Evolutionary conservation across 2,113 vertebrate genomes (phyloP), one percentile per base, ranked within the genome.

Genomic region (Corythoichthys intestinalis): DNA sequence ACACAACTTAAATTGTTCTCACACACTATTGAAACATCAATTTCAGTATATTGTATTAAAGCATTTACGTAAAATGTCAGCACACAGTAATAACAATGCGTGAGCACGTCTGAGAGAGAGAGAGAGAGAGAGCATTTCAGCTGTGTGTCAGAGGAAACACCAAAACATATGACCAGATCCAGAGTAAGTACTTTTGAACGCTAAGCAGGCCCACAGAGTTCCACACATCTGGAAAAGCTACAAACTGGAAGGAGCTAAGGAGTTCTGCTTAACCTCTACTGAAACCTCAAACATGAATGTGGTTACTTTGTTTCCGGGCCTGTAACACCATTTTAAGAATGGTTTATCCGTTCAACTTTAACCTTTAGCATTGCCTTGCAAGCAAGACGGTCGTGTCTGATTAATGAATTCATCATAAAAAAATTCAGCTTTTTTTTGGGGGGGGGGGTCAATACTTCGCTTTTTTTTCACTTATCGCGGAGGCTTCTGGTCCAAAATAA

Each of bases 161-260:
- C 9, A 17, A 53, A 53, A 58, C 65, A 52, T 6, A 57, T 66
- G 15, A 58, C 52, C 48, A 72, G 39, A 47, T 17, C 13, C 14
- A 14, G 34, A 35, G 13, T 12, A 4, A 15, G 48, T 15, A 8
- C 7, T 38, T 39, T 60, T 38, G 39, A 20, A 60, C 17, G 4
- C 17, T 52, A 52, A n/a, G 15, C 17, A 49, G 48, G 48, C 13
- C 11, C 48, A 58, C 56, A 35, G 12, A 58, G 34, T 20, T 56
- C 54, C 13, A 2, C 20, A 66, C 41, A 64, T 71, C 46, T 71
- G 66, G 63, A 28, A 61, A 14, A 64, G 44, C 56, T 6, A 20
- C 39, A 14, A 48, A 20, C 41, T 37, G 15, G 62, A 4, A n/a
- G 52, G 61, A 38, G 17, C 14, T 28, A 4, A 2, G 4, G 56